phyloP scores from a whole-genome alignment of 2,888 invertebrate genomes.

The Caenorhabditis imperialis region DNA sequence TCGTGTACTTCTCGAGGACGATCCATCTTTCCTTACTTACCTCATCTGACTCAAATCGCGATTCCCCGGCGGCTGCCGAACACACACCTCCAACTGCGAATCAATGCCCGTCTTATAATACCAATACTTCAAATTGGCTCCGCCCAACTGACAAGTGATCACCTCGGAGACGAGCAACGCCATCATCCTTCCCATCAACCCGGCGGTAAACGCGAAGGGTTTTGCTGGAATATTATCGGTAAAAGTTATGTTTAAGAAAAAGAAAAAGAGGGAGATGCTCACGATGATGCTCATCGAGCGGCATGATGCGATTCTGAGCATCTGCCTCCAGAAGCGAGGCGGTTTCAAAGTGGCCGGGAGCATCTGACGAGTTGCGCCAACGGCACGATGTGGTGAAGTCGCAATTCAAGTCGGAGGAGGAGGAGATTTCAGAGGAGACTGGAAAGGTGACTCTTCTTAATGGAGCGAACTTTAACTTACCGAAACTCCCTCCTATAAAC shows the following conservation, averaged over 20 bases:
- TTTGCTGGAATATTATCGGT: slow-evolving; percentile 51
- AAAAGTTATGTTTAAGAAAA: too few species aligned
- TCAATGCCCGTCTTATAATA: slow-evolving; percentile 73
- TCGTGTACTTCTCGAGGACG: too few species aligned
- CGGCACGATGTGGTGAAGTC: slow-evolving; percentile 69
- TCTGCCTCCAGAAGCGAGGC: slow-evolving; percentile 32
- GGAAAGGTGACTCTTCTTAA: neutral
- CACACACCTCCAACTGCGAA: slow-evolving; percentile 71
- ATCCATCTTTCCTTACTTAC: too few species aligned
- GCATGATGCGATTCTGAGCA: slow-evolving; percentile 40
- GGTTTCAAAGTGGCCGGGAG: slow-evolving; percentile 34
- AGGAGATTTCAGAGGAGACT: slow-evolving; percentile 61
- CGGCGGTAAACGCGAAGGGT: slow-evolving; percentile 66
- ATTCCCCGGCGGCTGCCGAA: slow-evolving; percentile 72
- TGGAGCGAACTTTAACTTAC: too few species aligned
- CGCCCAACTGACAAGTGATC: slow-evolving; percentile 70
- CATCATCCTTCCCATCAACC: slow-evolving; percentile 64
- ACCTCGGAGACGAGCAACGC: slow-evolving; percentile 70
- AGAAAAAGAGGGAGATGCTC: too few species aligned
- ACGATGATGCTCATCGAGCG: slow-evolving; percentile 45
- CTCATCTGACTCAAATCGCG: slow-evolving; percentile 59
- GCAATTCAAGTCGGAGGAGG: slow-evolving; percentile 73
- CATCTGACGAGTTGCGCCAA: slow-evolving; percentile 72
- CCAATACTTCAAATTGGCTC: slow-evolving; percentile 73
- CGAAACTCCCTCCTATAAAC: neutral